Percentiles rank a stretch among this genome's conserved stretches.
Evolutionary conservation across 2,888 invertebrate species (phyloP).

Genomic region (Epistrophella euchroma): DNA sequence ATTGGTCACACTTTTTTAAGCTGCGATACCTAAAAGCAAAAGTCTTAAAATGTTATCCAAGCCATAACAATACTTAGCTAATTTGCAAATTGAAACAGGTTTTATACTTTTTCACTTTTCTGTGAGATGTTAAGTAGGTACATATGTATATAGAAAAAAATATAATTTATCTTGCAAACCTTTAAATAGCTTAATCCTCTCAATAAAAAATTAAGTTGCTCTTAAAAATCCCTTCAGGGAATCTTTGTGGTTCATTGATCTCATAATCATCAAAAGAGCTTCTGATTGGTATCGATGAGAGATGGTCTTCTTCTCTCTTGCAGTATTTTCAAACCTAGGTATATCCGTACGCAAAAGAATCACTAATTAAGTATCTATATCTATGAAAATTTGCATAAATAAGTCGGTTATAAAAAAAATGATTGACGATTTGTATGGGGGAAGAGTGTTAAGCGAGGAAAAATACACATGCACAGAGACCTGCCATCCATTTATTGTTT

Average conservation of each 20-base stretch:
- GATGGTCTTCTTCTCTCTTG: slow-evolving; percentile 11
- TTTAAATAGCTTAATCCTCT: background rate
- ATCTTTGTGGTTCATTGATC: slow-evolving; percentile 61
- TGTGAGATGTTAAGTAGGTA: background rate
- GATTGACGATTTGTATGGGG: background rate
- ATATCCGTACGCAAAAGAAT: slow-evolving; percentile 39
- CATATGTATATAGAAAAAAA: background rate
- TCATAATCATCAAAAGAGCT: slow-evolving; percentile 12
- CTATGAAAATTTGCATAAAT: slow-evolving; percentile 48
- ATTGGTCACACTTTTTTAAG: slow-evolving; percentile 27
- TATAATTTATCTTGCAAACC: background rate
- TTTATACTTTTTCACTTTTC: background rate
- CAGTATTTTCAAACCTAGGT: slow-evolving; percentile 37
- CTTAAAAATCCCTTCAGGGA: slow-evolving; percentile 5
- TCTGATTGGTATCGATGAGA: background rate
- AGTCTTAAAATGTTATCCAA: background rate
- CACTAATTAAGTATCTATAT: slow-evolving; percentile 25
- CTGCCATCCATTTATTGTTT: slow-evolving; percentile 39
- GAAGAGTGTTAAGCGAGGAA: slow-evolving; percentile 31
- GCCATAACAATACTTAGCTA: background rate
- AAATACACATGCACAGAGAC: background rate
- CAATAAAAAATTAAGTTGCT: background rate
- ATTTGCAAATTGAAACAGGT: slow-evolving; percentile 5
- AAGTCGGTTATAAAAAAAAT: slow-evolving; percentile 22
- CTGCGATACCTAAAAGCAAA: background rate